phyloP scores from a whole-genome alignment of 2,797 vertebrate genomes.

The Discoglossus pictus region DNA sequence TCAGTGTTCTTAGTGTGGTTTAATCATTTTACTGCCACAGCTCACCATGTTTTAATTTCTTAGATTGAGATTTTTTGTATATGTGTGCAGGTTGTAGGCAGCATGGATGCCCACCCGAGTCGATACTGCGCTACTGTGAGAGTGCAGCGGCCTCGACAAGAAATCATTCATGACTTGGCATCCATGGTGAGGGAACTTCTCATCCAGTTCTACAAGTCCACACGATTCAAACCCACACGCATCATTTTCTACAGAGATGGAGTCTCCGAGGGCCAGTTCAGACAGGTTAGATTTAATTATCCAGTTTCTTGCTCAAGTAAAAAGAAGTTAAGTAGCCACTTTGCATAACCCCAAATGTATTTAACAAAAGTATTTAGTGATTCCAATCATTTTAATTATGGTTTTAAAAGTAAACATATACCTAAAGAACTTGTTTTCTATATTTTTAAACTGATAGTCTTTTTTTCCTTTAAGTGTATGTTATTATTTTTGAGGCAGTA shows the following conservation, averaged over 20 bases:
- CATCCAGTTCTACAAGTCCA: constrained; percentile 98
- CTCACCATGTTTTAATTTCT: too few species aligned
- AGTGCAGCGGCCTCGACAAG: constrained; percentile 93
- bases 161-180: constrained; percentile 95
- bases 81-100: constrained; percentile 87
- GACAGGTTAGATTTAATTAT: constrained; percentile 81
- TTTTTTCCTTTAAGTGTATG: constrained; percentile 6
- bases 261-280: constrained; percentile 96
- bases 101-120: constrained; percentile 98
- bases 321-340: too few species aligned
- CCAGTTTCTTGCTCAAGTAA: not conserved
- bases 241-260: constrained; percentile 98
- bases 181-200: constrained; percentile 97
- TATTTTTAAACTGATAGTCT: not conserved
- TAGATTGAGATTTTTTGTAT: too few species aligned
- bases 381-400: too few species aligned
- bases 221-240: constrained; percentile 94
- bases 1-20: too few species aligned
- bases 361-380: too few species aligned
- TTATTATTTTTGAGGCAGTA: too few species aligned
- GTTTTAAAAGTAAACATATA: too few species aligned
- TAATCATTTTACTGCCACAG: not conserved
- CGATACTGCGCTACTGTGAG: constrained; percentile 97
- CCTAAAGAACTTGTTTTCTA: not conserved
- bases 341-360: too few species aligned